A percentile compares a stretch with the other conserved stretches of the same genome.
These are phyloP conservation scores for Aldabrachelys gigantea DNA, from an alignment of 2,113 vertebrate species.

Conservation along the genomic window DNA sequence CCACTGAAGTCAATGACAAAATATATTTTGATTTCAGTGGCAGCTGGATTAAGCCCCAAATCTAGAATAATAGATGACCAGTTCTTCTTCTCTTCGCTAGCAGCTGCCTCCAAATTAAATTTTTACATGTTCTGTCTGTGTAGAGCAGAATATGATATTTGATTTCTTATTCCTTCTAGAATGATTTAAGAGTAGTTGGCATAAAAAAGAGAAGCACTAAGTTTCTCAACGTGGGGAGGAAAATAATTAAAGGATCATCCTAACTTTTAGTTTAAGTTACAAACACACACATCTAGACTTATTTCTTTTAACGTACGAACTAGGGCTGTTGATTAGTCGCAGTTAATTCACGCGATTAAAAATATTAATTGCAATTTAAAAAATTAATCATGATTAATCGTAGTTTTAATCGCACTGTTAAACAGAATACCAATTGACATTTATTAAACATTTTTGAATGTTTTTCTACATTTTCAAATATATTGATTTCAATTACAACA, in stretches of 20 bases:
- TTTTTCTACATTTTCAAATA: no score
- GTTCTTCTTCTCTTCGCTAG: background rate
- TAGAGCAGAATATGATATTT: background rate
- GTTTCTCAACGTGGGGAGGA: background rate
- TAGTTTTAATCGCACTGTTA: no score
- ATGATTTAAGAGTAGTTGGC: background rate
- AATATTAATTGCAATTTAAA: no score
- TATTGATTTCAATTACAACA: no score
- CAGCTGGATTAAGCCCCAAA: background rate
- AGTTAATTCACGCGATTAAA: no score
- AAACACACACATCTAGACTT: rapidly evolving
- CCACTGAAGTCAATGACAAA: background rate
- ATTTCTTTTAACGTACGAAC: background rate
- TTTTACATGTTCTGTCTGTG: background rate
- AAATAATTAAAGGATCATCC: background rate
- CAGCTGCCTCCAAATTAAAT: background rate
- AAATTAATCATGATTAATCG: no score
- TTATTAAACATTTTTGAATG: no score
- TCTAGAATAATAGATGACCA: background rate
- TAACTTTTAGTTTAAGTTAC: background rate
- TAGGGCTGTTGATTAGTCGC: no score
- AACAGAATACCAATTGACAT: no score
- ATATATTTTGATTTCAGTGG: background rate
- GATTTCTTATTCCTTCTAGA: background rate
- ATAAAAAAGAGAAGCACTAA: background rate